Conservation (phyloP, 2,888 invertebrate species). For the Philhelius pedissequus region DNA sequence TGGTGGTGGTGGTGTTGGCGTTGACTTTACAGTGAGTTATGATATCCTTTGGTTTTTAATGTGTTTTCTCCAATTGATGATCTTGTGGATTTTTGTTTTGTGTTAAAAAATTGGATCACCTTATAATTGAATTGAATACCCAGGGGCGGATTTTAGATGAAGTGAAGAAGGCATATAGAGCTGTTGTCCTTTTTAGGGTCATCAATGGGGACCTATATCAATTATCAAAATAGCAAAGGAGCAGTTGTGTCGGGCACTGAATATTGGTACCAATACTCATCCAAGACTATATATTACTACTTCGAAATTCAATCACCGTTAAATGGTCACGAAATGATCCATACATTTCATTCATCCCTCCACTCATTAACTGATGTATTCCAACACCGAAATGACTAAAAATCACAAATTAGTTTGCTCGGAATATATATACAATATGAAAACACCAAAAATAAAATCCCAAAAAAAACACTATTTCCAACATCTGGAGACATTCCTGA, state of each 20-base stretch:
- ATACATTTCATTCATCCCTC: conserved; percentile 33
- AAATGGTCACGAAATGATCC: conserved; percentile 63
- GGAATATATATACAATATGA: conserved; percentile 70
- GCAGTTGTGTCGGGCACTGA: not conserved
- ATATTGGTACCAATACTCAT: not conserved
- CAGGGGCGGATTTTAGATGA: not conserved
- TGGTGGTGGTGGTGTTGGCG: not conserved
- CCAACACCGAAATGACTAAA: conserved; percentile 74
- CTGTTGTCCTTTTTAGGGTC: too few species aligned
- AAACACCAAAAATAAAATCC: not conserved
- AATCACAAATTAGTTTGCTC: conserved; percentile 77
- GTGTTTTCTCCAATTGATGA: not conserved
- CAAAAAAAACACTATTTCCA: conserved; percentile 11
- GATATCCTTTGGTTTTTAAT: conserved; percentile 25
- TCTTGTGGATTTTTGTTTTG: not conserved
- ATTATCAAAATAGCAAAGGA: too few species aligned
- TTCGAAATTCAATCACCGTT: conserved; percentile 51
- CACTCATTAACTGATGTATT: conserved; percentile 65
- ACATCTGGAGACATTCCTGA: conserved; percentile 62
- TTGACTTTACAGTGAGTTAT: conserved; percentile 43
- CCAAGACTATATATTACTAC: not conserved
- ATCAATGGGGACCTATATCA: too few species aligned
- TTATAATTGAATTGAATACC: not conserved
- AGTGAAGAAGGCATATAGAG: too few species aligned
- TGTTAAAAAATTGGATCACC: not conserved